Evolutionary conservation across 2,888 invertebrate species (phyloP), one percentile per base, ranked within the genome.

Genomic region (Chaitophorus viminalis): DNA sequence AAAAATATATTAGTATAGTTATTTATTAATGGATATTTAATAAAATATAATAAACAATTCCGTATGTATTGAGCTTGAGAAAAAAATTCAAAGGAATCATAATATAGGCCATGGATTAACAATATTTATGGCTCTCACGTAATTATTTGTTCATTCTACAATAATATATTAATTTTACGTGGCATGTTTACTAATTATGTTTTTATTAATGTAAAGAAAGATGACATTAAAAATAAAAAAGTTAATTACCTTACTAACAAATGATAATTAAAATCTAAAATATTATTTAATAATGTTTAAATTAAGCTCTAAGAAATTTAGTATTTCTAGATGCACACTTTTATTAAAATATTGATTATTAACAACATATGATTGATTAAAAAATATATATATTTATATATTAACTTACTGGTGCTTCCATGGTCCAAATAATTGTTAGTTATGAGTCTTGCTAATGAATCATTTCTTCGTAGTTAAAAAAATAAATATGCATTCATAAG

Each of bases 361-460:
- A 68, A 29, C 6, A n/a, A n/a, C n/a, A n/a, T n/a, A n/a, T n/a
- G 9, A 68, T 68, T 68, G 29, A 29, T 68, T 68, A 68, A 72
- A 33, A 33, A 33, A 8, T 65, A 36, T 39, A 29, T 60, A 9
- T 75, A 39, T n/a, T n/a, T n/a, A n/a, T n/a, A n/a, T n/a, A 39
- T 60, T 5, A 74, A 87, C 86, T 79, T 74, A 87, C 86, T 29
- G 36, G 18, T 31, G 78, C 9, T 54, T 74, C 60, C 86, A 87
- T 87, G 60, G 31, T 87, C 54, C 31, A 76, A 75, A 17, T 72
- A 9, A 31, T 75, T 36, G 4, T 54, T 65, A 29, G n/a, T 76
- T 31, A 25, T 29, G 60, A 68, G 68, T 76, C 33, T 31, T 31
- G 17, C 65, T 79, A 87, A 6, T 17, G 31, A 79, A 74, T 39